Conservation (phyloP, 2,113 vertebrate genomes). For the Garra rufa region DNA sequence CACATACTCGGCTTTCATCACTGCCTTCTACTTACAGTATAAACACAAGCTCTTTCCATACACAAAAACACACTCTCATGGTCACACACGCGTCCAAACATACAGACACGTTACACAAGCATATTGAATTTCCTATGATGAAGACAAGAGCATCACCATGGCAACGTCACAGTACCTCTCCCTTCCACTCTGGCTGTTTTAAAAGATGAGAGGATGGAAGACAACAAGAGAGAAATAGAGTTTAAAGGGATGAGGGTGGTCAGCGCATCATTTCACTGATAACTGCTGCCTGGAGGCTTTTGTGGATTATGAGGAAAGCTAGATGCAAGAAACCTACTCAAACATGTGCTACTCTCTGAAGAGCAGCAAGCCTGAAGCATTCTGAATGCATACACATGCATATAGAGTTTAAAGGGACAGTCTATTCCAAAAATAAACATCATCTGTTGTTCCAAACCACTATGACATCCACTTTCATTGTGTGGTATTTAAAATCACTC, state of each 20-base stretch:
- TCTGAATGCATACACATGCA: neutral
- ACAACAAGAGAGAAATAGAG: constrained; percentile 20
- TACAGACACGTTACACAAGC: constrained; percentile 46
- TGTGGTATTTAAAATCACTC: neutral
- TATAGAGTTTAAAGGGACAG: neutral
- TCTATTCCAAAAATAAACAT: neutral
- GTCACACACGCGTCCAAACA: constrained; percentile 43
- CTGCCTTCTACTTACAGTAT: neutral
- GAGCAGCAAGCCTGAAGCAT: neutral
- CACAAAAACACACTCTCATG: constrained; percentile 17
- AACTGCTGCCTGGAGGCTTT: neutral
- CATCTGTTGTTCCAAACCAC: neutral
- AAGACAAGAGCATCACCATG: constrained; percentile 46
- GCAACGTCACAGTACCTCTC: constrained; percentile 42
- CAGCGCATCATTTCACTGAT: constrained; percentile 7
- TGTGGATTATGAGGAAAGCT: neutral
- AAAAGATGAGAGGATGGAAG: constrained; percentile 31
- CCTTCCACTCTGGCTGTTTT: constrained; percentile 34
- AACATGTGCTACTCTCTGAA: neutral
- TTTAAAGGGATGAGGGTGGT: constrained; percentile 11
- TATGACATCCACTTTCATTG: neutral
- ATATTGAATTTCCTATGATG: constrained; percentile 40
- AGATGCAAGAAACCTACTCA: neutral
- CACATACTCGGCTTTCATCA: neutral
- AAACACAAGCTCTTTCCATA: neutral